Evolutionary conservation across 23 tunicate genomes (phyloP), one percentile per base, ranked within the genome.

Genomic region (Halocynthia aurantium): DNA sequence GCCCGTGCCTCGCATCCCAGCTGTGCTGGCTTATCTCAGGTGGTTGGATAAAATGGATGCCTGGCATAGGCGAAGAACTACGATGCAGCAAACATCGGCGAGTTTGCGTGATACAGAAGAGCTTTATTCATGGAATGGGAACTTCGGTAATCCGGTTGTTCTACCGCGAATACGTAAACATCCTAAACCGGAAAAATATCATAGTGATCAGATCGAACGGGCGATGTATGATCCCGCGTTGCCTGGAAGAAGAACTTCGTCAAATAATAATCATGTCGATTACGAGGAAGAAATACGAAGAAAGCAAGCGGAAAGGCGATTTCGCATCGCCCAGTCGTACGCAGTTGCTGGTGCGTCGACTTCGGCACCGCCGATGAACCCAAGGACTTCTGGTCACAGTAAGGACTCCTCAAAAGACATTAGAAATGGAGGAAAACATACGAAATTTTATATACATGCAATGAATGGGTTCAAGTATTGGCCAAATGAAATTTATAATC

Each of bases 1-100:
- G 82, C 88, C 96, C 5, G 67, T 84, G n/a, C 88, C 96, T 6
- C 80, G 86, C 55, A 55, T 84, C 7, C 96, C 96, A 21, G 85
- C 96, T 6, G 96, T 89, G 57, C 62, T 89, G 75, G 79, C 96
- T 10, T 89, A 89, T 69, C 62, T 89, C 22, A 73, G 88, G 58
- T 89, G 96, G 96, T 62, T 89, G 70, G 96, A 89, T 76, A 89
- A 89, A 62, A 89, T 89, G 96, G 96, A 89, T 22, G 80, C 85
- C 17, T 89, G 96, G 96, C 72, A 75, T 55, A 50, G 78, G 51
- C 66, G 70, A 44, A 81, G 88, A 21, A 64, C 80, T 17, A 79
- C 82, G n/a, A 58, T 80, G 52, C 66, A 80, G 60, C 78, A 84
- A 21, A 62, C 77, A 9, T 69, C 81, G 8, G 82, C 81, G 0